Evolutionary conservation across 1,140 invertebrate genomes (phyloP), one percentile per base, ranked within the genome.

Genomic region (Drosophila novamexicana): DNA sequence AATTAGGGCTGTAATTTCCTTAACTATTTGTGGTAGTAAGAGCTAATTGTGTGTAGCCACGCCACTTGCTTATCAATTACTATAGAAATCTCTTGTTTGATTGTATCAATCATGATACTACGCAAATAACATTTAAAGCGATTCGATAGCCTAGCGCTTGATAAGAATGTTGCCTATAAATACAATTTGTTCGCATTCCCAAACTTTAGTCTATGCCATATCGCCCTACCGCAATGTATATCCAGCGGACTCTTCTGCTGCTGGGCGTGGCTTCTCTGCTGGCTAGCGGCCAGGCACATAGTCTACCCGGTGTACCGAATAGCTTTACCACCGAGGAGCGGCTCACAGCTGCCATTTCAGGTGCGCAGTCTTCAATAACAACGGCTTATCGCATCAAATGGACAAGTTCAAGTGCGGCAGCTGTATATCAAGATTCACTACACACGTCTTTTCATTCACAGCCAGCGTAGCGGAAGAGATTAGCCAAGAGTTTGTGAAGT

Each of bases 401-500:
- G 82, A 64, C 59, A 78, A 18, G n/a, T 22, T 85, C 22, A 29
- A 81, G 77, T 72, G 44, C 37, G 6, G 7, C 6, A 1, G 29
- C 40, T 62, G 44, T 29, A 6, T 10, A 54, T 47, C 40, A 40
- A 53, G 22, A 42, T 56, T 45, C 44, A 22, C 42, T 1, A 0
- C 6, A 49, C 18, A 10, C 22, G 22, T 32, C 53, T 57, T 65
- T 72, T 22, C 29, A 8, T n/a, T 37, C 45, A 18, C 56, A 86
- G 83, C 47, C 16, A 63, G 50, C 36, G n/a, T 84, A 7, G 82
- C 82, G 36, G 72, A 88, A 8, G 75, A 81, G 80, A 77, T 91
- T 73, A 78, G 77, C 65, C 50, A 76, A 1, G 88, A 91, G 66
- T 91, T 81, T 39, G 12, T 90, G 8, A 57, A 84, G 53, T 91